Evolutionary conservation across 2,113 vertebrate genomes (phyloP).

Genomic region (Bolborhynchus lineola): DNA sequence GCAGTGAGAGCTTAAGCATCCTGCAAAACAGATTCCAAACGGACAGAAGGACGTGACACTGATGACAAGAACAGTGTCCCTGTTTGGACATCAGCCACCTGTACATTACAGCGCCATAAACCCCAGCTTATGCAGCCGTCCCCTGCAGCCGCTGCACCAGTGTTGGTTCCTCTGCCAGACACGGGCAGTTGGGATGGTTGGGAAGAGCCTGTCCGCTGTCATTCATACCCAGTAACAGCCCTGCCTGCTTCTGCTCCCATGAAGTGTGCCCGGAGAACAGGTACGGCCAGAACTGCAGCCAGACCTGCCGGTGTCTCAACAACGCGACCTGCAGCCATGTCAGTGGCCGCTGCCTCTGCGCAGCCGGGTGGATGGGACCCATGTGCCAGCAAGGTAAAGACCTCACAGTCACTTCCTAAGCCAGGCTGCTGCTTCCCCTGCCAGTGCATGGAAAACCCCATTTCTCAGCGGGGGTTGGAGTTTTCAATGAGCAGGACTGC

Average conservation of each 20-base stretch:
- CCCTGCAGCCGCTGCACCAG: not conserved
- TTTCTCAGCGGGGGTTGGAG: fast-evolving
- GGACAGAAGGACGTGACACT: not conserved
- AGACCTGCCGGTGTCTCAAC: slow-evolving; percentile 80
- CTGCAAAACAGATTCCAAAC: not conserved
- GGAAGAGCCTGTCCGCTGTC: not conserved
- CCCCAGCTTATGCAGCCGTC: fast-evolving
- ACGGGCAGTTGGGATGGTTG: not conserved
- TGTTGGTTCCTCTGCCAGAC: not conserved
- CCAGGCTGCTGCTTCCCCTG: not conserved
- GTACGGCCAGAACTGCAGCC: slow-evolving; percentile 85
- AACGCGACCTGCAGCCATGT: slow-evolving; percentile 80
- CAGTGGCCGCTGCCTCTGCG: slow-evolving; percentile 82
- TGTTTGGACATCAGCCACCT: not conserved
- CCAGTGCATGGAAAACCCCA: fast-evolving
- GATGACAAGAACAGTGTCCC: fast-evolving
- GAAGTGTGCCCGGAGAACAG: slow-evolving; percentile 80
- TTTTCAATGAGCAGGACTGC: not conserved
- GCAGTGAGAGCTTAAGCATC: not conserved
- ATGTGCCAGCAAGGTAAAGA: slow-evolving; percentile 82
- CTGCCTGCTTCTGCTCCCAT: not conserved
- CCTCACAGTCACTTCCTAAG: fast-evolving
- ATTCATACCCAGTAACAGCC: not conserved
- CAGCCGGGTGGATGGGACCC: slow-evolving; percentile 83
- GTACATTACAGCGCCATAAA: not conserved